These are phyloP conservation scores for Heliothis virescens DNA, from an alignment of 1,140 invertebrate genomes.

Conservation along the genomic window DNA sequence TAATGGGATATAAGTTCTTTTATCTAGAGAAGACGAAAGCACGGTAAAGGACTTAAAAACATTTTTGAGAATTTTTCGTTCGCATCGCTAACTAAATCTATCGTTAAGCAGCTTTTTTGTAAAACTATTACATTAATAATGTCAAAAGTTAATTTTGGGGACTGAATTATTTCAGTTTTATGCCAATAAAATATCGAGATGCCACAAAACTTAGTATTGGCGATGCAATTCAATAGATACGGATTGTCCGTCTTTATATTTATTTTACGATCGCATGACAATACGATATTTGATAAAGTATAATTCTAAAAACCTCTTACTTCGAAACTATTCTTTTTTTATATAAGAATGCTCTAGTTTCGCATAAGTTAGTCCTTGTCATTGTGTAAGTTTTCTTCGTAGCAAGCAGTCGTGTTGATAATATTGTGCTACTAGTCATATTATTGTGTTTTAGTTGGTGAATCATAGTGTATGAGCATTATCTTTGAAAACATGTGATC, in stretches of 20 bases:
- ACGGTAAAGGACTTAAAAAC: too few species aligned
- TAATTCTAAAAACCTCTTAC: not conserved
- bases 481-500: too few species aligned
- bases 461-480: too few species aligned
- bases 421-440: not conserved
- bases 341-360: not conserved
- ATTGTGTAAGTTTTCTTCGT: not conserved
- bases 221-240: constrained; percentile 1
- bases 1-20: not conserved
- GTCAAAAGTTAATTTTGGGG: too few species aligned
- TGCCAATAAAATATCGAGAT: constrained; percentile 13
- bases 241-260: not conserved
- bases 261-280: constrained; percentile 18
- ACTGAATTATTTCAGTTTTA: not conserved
- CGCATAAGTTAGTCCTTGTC: not conserved
- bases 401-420: not conserved
- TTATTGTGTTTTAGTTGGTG: too few species aligned
- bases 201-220: not conserved
- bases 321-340: not conserved
- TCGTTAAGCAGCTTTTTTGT: too few species aligned
- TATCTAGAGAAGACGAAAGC: not conserved
- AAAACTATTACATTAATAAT: too few species aligned
- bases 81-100: too few species aligned
- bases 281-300: constrained; percentile 10
- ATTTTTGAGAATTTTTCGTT: too few species aligned